Conservation (phyloP, 2,797 vertebrate genomes). For the Pitangus sulphuratus region DNA sequence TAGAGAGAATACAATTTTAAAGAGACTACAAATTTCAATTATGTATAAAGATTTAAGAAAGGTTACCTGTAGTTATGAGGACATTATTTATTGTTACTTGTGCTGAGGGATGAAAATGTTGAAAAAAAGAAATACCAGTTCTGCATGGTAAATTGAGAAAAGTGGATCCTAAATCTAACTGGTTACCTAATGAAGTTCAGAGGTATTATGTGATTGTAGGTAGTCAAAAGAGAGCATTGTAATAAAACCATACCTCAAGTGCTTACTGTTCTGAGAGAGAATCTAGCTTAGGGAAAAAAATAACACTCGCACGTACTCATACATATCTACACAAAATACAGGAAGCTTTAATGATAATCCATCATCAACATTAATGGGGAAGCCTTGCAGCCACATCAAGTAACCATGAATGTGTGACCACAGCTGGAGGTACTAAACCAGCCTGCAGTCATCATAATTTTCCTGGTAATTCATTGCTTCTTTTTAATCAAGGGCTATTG, state of each 20-base stretch:
- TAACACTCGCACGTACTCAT: rapidly evolving
- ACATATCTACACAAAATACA: background rate
- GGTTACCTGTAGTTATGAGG: background rate
- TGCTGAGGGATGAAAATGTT: background rate
- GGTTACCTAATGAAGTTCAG: background rate
- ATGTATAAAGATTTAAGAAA: background rate
- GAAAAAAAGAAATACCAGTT: background rate
- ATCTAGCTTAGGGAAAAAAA: background rate
- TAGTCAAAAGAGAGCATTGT: background rate
- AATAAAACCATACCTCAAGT: background rate
- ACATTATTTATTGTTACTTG: background rate
- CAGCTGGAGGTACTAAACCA: background rate
- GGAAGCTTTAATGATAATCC: background rate
- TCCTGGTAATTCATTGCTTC: background rate
- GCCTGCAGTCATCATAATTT: background rate
- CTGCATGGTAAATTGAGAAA: background rate
- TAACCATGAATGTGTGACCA: background rate
- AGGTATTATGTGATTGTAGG: background rate
- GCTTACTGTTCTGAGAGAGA: background rate
- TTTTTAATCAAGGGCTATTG: background rate
- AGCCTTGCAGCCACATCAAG: background rate
- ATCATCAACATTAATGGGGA: background rate
- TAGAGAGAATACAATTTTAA: slow-evolving; percentile 2
- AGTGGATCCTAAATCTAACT: background rate
- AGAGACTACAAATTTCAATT: slow-evolving; percentile 19